A percentile compares a stretch with the other conserved stretches of the same genome.
These are phyloP conservation scores for Lamellibrachia luymesi DNA, from an alignment of 1,140 invertebrate genomes.

Conservation along the genomic window DNA sequence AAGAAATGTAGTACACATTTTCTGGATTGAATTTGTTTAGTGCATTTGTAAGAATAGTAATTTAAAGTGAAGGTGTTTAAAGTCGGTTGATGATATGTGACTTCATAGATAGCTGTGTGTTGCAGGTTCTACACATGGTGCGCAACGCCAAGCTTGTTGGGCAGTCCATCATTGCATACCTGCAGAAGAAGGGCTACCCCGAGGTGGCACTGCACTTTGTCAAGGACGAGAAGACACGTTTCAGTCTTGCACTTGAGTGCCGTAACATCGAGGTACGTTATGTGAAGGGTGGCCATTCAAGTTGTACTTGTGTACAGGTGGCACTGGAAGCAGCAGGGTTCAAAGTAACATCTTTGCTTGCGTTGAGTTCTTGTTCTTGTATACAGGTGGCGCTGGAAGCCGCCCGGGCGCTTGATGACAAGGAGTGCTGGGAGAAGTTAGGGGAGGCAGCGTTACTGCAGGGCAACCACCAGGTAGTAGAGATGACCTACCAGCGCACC, in stretches of 20 bases:
- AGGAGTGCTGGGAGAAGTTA: constrained; percentile 93
- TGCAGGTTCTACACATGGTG: constrained; percentile 90
- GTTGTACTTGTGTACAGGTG: not conserved
- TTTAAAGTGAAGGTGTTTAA: no score
- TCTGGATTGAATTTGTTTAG: no score
- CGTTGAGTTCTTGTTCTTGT: not conserved
- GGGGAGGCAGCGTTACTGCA: constrained; percentile 91
- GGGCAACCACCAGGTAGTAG: constrained; percentile 93
- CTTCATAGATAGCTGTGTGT: constrained; percentile 1
- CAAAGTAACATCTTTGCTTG: no score
- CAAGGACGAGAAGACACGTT: constrained; percentile 97
- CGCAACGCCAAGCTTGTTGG: constrained; percentile 93
- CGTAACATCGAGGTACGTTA: constrained; percentile 91
- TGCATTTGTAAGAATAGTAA: no score
- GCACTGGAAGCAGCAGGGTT: not conserved
- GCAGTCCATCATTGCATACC: constrained; percentile 97
- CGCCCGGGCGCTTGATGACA: constrained; percentile 90
- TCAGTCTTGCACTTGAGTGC: constrained; percentile 94
- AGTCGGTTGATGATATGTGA: not conserved
- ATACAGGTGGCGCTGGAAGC: constrained; percentile 73
- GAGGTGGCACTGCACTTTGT: constrained; percentile 99
- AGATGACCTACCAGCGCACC: constrained; percentile 99
- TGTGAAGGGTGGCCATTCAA: constrained; percentile 53
- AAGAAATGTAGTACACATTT: no score
- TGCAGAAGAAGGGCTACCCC: constrained; percentile 99